These are phyloP conservation scores for Drosophila histrio DNA, from an alignment of 2,888 invertebrate genomes.

Conservation along the genomic window DNA sequence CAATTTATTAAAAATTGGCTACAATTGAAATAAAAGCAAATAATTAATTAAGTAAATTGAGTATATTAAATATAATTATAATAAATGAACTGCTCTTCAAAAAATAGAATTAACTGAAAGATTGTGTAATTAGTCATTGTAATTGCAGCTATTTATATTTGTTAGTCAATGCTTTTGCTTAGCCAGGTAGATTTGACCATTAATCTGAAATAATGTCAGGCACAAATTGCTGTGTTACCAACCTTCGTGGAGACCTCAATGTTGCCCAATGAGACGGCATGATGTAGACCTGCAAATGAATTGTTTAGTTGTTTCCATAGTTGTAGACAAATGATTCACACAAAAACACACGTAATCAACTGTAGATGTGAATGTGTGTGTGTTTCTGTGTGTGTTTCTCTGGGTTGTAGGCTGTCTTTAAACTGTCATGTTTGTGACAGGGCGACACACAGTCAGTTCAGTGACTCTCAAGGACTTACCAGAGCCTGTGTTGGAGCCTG, in stretches of 20 bases:
- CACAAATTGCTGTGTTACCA: constrained; percentile 35
- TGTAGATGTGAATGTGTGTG: constrained; percentile 18
- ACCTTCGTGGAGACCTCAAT: constrained; percentile 83
- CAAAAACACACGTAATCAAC: constrained; percentile 30
- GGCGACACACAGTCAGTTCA: constrained; percentile 40
- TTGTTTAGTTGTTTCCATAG: constrained; percentile 24
- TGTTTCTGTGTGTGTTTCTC: no score
- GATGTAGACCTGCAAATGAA: constrained; percentile 82
- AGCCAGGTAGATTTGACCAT: not conserved
- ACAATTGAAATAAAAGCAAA: not conserved
- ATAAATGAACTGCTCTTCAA: not conserved
- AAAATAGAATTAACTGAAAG: not conserved
- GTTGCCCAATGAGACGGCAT: constrained; percentile 84
- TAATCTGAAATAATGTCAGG: constrained; percentile 17
- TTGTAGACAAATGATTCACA: constrained; percentile 48
- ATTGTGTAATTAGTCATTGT: constrained; percentile 13
- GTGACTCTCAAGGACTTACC: constrained; percentile 71
- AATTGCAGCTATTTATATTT: constrained; percentile 1
- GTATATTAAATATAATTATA: not conserved
- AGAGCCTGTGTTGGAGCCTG: constrained; percentile 33
- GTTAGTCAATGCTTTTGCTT: constrained; percentile 1
- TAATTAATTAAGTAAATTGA: not conserved
- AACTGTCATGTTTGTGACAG: constrained; percentile 52
- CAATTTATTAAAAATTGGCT: no score
- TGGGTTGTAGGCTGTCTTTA: constrained; percentile 42